phyloP scores from a whole-genome alignment of 2,797 vertebrate species.

The Tolypeutes matacus region DNA sequence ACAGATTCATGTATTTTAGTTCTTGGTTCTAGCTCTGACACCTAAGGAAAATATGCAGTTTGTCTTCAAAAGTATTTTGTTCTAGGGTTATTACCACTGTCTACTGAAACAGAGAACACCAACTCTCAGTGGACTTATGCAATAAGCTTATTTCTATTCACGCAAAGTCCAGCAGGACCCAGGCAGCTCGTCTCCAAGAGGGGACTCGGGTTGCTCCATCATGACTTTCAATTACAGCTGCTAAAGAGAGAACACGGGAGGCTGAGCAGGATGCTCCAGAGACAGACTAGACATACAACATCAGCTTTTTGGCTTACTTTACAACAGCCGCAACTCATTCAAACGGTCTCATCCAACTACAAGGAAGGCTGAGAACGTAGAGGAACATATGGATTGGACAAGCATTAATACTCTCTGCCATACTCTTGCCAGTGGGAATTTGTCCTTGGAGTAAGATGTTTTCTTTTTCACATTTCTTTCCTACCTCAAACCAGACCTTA shows the following conservation, averaged over 20 bases:
- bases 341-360: neutral
- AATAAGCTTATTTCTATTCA: neutral
- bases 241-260: neutral
- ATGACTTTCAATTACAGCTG: neutral
- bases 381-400: fast-evolving
- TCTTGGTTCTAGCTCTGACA: neutral
- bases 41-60: neutral
- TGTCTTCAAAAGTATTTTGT: slow-evolving; percentile 2
- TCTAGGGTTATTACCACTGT: neutral
- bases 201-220: neutral
- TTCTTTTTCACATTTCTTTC: neutral
- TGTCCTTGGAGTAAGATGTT: neutral
- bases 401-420: neutral
- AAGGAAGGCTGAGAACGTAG: neutral
- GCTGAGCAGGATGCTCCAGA: neutral
- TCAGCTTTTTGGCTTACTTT: neutral
- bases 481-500: slow-evolving; percentile 1
- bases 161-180: neutral
- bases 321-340: no score
- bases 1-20: neutral
- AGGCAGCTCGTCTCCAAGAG: neutral
- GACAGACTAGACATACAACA: neutral
- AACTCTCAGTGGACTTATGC: neutral
- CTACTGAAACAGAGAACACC: neutral
- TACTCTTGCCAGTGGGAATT: neutral